Percentiles rank a stretch among this genome's conserved stretches.
phyloP scores from a whole-genome alignment of 2,888 invertebrate genomes.

The Eudemis profundana region DNA sequence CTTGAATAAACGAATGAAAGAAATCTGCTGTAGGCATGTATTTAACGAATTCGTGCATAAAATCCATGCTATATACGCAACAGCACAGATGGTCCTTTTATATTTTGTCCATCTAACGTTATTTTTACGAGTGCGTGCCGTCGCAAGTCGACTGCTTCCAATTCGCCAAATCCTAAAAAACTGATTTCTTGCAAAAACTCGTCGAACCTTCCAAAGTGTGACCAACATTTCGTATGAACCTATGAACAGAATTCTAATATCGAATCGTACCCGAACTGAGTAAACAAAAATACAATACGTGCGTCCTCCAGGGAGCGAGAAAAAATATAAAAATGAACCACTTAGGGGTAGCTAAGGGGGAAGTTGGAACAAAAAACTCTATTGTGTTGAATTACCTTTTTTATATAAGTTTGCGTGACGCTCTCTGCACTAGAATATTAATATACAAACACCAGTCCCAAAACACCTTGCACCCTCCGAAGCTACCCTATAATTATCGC shows the following conservation, averaged over 20 bases:
- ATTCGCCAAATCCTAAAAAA: conserved; percentile 16
- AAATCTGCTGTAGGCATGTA: not conserved
- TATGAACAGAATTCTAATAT: conserved; percentile 44
- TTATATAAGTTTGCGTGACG: conserved; percentile 57
- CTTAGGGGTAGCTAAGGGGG: conserved; percentile 51
- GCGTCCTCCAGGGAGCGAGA: conserved; percentile 44
- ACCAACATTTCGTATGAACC: conserved; percentile 39
- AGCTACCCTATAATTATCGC: conserved; percentile 59
- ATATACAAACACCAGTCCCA: conserved; percentile 60
- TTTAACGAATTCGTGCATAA: not conserved
- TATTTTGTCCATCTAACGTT: not conserved
- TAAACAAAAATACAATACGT: conserved; percentile 44
- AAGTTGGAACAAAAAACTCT: conserved; percentile 52
- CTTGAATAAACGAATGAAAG: not conserved
- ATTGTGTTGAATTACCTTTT: conserved; percentile 57
- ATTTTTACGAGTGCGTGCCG: conserved; percentile 2
- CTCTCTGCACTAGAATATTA: conserved; percentile 60
- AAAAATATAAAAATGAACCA: conserved; percentile 50
- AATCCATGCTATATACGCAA: not conserved
- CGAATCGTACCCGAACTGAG: conserved; percentile 43
- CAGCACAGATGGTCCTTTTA: no score
- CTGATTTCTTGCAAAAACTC: conserved; percentile 25
- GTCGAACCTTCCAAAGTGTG: conserved; percentile 25
- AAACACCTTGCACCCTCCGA: conserved; percentile 55
- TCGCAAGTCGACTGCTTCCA: conserved; percentile 23